Base-by-base conservation (phyloP, 2,888 invertebrate genomes). In the Metopia argyrocephala region DNA sequence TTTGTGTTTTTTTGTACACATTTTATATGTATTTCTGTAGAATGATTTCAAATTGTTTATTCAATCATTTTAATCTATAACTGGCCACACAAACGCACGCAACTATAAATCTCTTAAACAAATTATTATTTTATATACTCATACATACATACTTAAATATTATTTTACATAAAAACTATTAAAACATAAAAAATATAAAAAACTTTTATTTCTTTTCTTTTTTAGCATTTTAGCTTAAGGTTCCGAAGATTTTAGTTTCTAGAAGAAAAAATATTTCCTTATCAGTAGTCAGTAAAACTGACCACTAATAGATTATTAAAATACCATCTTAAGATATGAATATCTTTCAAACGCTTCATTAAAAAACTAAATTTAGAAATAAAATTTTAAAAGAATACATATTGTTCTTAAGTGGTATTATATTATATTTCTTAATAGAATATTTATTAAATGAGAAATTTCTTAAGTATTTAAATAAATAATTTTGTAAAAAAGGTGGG, bases 11-110 rank as follows among this genome's bases (percentile, higher is more conserved):
- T 2, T 31, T 31, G 31, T 31, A n/a, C n/a, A n/a, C n/a, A n/a
- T n/a, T n/a, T n/a, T n/a, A n/a, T 31, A 23, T 74, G 76, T 69
- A 15, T 25, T 25, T 15, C 18, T 48, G 23, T 69, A 69, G 69
- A 69, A 70, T 54, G 61, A 74, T 78, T 74, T 78, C 66, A 74
- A 38, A 81, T 81, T 78, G 78, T 78, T 81, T 74, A 74, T 78
- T 70, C 74, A 78, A 62, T 78, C 65, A 66, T 75, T 70, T 74
- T 78, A 78, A 81, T 78, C 81, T 73, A 57, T 64, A 76, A 62
- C 70, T 76, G 71, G 73, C 46, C 73, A 70, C 20, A 61, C 50
- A 71, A 45, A 54, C n/a, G 45, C 48, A 38, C 18, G 50, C 59
- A 21, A 5, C 5, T 27, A 21, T 15, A 15, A 7, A 57, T 20